phyloP scores from a whole-genome alignment of 2,113 vertebrate genomes.

The Oncorhynchus tshawytscha region DNA sequence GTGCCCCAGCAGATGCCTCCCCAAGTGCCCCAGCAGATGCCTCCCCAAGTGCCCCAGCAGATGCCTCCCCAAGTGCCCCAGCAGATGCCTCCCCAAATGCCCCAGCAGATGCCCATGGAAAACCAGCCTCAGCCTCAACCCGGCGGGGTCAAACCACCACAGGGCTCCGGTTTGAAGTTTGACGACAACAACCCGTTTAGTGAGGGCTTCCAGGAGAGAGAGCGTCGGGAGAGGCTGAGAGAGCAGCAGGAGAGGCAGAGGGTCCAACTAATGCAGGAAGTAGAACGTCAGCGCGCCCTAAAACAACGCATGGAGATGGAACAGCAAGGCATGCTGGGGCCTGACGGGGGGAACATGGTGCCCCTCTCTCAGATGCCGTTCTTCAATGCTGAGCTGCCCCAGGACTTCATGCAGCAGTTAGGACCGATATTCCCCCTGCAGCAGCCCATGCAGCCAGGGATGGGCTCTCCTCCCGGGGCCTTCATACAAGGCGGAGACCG shows the following conservation, averaged over 20 bases:
- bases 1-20: too few relatives aligned
- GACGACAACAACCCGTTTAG: conserved; percentile 98
- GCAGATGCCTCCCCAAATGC: conserved; percentile 53
- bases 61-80: conserved; percentile 73
- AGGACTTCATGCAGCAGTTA: conserved; percentile 85
- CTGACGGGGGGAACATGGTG: conserved; percentile 71
- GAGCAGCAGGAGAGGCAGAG: conserved; percentile 94
- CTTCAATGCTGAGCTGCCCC: conserved; percentile 83
- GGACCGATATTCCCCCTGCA: conserved; percentile 76
- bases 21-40: conserved; percentile 14
- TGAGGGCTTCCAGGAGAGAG: conserved; percentile 93
- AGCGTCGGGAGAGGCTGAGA: conserved; percentile 87
- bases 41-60: not conserved
- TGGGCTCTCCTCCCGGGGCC: conserved; percentile 75
- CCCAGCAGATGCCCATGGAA: conserved; percentile 61
- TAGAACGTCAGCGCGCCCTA: conserved; percentile 87
- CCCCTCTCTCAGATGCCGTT: conserved; percentile 84
- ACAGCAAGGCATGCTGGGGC: conserved; percentile 74
- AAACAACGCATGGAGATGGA: conserved; percentile 91
- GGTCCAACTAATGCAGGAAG: conserved; percentile 95
- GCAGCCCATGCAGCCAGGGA: conserved; percentile 67
- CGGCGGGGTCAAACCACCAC: conserved; percentile 67
- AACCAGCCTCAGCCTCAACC: conserved; percentile 60
- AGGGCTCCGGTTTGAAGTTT: conserved; percentile 82
- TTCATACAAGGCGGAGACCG: conserved; percentile 80